Evolutionary conservation across 2,113 vertebrate genomes (phyloP), one percentile per base, ranked within the genome.

Genomic region (Pipa parva): DNA sequence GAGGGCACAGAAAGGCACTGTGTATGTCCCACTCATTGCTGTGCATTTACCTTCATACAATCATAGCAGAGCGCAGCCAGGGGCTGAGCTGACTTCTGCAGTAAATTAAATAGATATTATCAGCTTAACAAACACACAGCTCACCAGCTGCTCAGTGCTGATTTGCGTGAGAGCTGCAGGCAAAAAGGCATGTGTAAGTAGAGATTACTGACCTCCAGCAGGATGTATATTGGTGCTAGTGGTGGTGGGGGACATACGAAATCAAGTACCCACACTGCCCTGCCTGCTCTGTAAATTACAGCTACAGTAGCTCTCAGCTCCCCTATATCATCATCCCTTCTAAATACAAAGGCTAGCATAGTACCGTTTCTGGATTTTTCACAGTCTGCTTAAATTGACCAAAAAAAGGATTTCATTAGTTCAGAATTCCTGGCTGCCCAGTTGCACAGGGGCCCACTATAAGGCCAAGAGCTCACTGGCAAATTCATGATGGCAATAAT

Each of bases 81-180:
- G 18, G 49, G 66, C 66, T 70, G 29, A 70, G 66, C 66, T 26
- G 49, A 15, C 17, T 54, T 70, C 33, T 70, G 48, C 57, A 45
- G 57, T 70, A 70, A 70, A 70, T 70, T 60, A 70, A 68, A 70
- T 70, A 70, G 66, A 70, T 70, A 70, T 70, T 70, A 70, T 70
- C 66, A 61, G 33, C 49, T 15, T 45, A 60, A 69, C 57, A 70
- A 70, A 70, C 57, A 70, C 57, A 24, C 57, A 61, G 66, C 57
- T 52, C 48, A 54, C 46, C 25, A 48, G 59, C 66, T 70, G 66
- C 58, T 52, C 27, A 2, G 58, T 26, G 31, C 33, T 61, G 66
- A 70, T 70, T 70, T 48, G 57, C 61, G 66, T 70, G 33, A 26
- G 20, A 61, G 46, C 56, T 58, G 39, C 33, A 60, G 57, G 57